phyloP scores from a whole-genome alignment of 1,140 invertebrate species.

The Chironomus striatipennis region DNA sequence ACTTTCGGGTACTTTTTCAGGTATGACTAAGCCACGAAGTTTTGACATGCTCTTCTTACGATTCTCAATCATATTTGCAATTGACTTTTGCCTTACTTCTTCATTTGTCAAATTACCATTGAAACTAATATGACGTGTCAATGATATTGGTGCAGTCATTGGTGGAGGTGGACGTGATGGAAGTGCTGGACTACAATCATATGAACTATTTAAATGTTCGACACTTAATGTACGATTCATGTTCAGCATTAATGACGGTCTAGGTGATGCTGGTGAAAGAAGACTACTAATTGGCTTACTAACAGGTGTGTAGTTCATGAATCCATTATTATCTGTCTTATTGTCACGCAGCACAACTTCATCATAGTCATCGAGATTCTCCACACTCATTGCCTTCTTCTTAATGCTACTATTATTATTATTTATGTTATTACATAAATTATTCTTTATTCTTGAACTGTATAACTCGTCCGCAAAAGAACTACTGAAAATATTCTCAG shows the following conservation, averaged over 20 bases:
- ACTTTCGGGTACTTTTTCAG: slow-evolving; percentile 55
- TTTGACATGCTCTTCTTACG: slow-evolving; percentile 71
- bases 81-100: slow-evolving; percentile 29
- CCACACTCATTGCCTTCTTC: slow-evolving; percentile 39
- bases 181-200: slow-evolving; percentile 29
- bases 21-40: slow-evolving; percentile 74
- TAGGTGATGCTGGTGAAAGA: not conserved
- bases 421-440: not conserved
- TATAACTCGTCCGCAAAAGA: slow-evolving; percentile 29
- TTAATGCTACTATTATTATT: slow-evolving; percentile 26
- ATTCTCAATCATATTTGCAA: slow-evolving; percentile 54
- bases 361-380: slow-evolving; percentile 34
- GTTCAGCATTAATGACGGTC: not conserved
- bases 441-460: slow-evolving; percentile 25
- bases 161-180: slow-evolving; percentile 36
- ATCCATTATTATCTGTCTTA: not conserved
- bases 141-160: slow-evolving; percentile 29
- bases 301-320: not conserved
- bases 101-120: slow-evolving; percentile 34
- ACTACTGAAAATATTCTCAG: slow-evolving; percentile 44
- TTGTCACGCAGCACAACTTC: not conserved
- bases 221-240: slow-evolving; percentile 1
- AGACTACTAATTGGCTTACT: slow-evolving; percentile 13
- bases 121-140: slow-evolving; percentile 46
- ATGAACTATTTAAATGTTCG: slow-evolving; percentile 28